Base-by-base conservation (phyloP, 2,888 invertebrate genomes). In the Conops quadrifasciatus region DNA sequence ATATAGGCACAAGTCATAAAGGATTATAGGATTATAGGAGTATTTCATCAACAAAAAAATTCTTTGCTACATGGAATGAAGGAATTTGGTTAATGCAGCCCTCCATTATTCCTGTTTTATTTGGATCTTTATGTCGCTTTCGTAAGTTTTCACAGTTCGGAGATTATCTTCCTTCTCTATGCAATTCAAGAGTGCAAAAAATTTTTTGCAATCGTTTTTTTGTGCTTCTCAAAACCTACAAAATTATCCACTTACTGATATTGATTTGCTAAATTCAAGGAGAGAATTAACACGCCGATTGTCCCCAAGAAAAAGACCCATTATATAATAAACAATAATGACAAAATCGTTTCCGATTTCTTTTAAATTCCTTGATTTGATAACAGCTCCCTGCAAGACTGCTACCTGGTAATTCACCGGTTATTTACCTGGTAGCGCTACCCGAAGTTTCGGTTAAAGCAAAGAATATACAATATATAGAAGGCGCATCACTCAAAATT, bases 321-420 rank as follows among this genome's bases (percentile, higher is more conserved):
- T 58, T 70, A 70, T 56, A 65, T 64, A 70, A 65, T 70, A 64
- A 43, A 56, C 58, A n/a, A n/a, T n/a, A n/a, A n/a, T n/a, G n/a
- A n/a, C n/a, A n/a, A n/a, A n/a, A 45, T 70, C 70, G 49, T 65
- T 70, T 58, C 70, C 70, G n/a, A 47, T 56, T 36, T 70, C 19
- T 65, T 70, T 65, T 15, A 59, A 65, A 59, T 70, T 53, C 13
- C 36, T 64, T 1, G 64, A 47, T 43, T 64, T 64, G 7, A 64
- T 9, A 47, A 64, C 24, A 11, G 47, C n/a, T n/a, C n/a, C n/a
- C n/a, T n/a, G n/a, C n/a, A n/a, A n/a, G n/a, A n/a, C n/a, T n/a
- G n/a, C n/a, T n/a, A n/a, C n/a, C n/a, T n/a, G n/a, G n/a, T n/a
- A n/a, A n/a, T n/a, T n/a, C n/a, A n/a, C n/a, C n/a, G n/a, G n/a